phyloP scores from a whole-genome alignment of 2,797 vertebrate species.

The Centropyge bicolor region DNA sequence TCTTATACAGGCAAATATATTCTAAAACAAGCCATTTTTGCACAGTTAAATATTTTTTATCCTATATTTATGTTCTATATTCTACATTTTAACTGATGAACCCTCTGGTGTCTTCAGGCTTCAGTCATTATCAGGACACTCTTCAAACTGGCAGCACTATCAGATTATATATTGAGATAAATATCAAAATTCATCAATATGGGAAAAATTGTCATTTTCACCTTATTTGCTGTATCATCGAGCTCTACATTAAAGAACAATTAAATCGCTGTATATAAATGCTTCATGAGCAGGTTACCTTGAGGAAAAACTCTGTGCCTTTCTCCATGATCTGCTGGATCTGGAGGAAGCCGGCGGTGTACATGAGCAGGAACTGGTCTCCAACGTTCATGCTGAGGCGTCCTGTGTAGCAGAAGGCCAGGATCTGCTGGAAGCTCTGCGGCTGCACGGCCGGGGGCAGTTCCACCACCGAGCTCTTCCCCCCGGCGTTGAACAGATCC shows the following conservation, averaged over 20 bases:
- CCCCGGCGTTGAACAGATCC: slow-evolving; percentile 94
- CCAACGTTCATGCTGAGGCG: slow-evolving; percentile 97
- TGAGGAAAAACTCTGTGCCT: slow-evolving; percentile 97
- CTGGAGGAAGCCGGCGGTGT: slow-evolving; percentile 97
- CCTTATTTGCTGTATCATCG: too few species aligned
- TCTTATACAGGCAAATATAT: too few species aligned
- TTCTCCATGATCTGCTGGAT: slow-evolving; percentile 99
- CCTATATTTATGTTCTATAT: too few species aligned
- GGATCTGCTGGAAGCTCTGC: slow-evolving; percentile 97
- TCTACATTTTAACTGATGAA: too few species aligned
- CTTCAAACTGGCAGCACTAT: too few species aligned
- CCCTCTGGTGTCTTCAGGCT: too few species aligned
- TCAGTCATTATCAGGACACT: too few species aligned
- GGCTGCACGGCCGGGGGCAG: slow-evolving; percentile 94
- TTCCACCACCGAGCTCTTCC: slow-evolving; percentile 95
- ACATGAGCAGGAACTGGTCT: slow-evolving; percentile 97
- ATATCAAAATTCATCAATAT: too few species aligned
- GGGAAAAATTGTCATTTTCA: too few species aligned
- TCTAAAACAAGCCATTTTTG: too few species aligned
- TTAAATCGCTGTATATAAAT: background rate
- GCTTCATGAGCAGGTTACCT: slow-evolving; percentile 82
- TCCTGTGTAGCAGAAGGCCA: slow-evolving; percentile 98
- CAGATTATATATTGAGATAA: too few species aligned
- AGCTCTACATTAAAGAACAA: background rate
- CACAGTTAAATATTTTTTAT: too few species aligned